Conservation (phyloP, 2,888 invertebrate species). For the Drosophila crucigera region DNA sequence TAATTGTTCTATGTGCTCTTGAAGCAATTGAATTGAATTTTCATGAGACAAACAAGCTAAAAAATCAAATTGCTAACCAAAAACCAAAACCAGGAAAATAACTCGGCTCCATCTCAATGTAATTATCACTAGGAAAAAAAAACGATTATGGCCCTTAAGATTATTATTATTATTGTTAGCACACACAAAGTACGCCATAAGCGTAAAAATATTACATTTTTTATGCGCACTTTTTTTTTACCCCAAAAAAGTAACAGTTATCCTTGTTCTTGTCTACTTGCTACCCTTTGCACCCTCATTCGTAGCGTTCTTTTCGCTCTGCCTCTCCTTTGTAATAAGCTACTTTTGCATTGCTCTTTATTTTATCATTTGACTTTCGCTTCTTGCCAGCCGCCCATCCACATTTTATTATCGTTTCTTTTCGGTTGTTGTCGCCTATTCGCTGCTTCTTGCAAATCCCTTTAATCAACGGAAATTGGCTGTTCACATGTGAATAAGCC, state of each 20-base stretch:
- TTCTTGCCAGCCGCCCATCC: conserved; percentile 33
- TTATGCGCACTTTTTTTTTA: conserved; percentile 39
- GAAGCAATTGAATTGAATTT: conserved; percentile 73
- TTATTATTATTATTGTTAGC: conserved; percentile 76
- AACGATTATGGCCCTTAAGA: conserved; percentile 65
- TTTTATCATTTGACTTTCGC: conserved; percentile 70
- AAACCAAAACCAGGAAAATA: conserved; percentile 21
- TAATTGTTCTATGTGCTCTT: conserved; percentile 51
- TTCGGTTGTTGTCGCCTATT: conserved; percentile 9
- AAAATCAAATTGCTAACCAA: conserved; percentile 29
- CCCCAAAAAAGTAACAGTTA: conserved; percentile 38
- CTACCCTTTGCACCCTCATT: conserved; percentile 62
- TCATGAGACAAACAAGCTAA: conserved; percentile 46
- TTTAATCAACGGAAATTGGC: conserved; percentile 75
- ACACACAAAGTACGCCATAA: conserved; percentile 71
- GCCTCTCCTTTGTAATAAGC: conserved; percentile 57
- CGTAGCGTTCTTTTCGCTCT: conserved; percentile 5
- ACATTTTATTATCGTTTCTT: conserved; percentile 56
- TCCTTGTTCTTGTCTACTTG: conserved; percentile 31
- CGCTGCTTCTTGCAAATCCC: conserved; percentile 58
- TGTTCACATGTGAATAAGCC: conserved; percentile 64
- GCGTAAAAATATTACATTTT: conserved; percentile 61
- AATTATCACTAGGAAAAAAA: conserved; percentile 66
- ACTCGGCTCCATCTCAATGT: conserved; percentile 69
- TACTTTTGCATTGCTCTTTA: conserved; percentile 72